Base-by-base conservation (phyloP, 2,113 vertebrate species). In the Cynoglossus semilaevis region DNA sequence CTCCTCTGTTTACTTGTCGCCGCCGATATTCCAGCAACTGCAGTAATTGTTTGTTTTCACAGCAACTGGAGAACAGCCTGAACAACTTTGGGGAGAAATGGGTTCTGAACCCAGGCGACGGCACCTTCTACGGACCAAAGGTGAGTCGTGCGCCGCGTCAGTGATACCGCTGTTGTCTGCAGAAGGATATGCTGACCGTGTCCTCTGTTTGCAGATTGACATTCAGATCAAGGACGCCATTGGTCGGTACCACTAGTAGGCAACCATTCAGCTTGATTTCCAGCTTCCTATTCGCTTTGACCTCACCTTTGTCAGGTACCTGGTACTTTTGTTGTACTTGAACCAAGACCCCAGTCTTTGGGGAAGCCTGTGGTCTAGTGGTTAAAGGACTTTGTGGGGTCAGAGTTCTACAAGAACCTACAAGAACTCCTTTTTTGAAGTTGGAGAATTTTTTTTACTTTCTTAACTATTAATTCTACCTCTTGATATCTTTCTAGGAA, bases 21-120 rank as follows among this genome's bases (percentile, higher is more conserved):
- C n/a, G n/a, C n/a, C n/a, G 36, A 68, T 34, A 45, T n/a, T 2
- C 9, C 43, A 63, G 65, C 22, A 50, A 62, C 22, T 58, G 15
- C 45, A 29, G 8, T 56, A n/a, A n/a, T n/a, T n/a, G 35, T 75
- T n/a, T 62, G 68, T 79, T 67, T 70, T 74, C 43, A 18, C 82
- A 99, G 97, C 96, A 99, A 99, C 94, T 98, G 4, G 96, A 98
- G 87, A 98, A 93, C 83, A 98, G 96, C 82, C 88, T 99, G 62
- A 97, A 92, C 79, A 93, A 94, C 41, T 98, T 98, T 65, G 95
- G 94, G 40, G 93, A 97, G 81, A 96, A 96, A 67, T 99, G 97
- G 97, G 87, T 95, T 54, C 87, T 99, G 64, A 98, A 99, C 76
- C 94, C 94, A 1, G 97, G 96, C 0, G 97, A 99, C 67, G 97